These are phyloP conservation scores for Otus sunia DNA, from an alignment of 2,113 vertebrate genomes.

Conservation along the genomic window DNA sequence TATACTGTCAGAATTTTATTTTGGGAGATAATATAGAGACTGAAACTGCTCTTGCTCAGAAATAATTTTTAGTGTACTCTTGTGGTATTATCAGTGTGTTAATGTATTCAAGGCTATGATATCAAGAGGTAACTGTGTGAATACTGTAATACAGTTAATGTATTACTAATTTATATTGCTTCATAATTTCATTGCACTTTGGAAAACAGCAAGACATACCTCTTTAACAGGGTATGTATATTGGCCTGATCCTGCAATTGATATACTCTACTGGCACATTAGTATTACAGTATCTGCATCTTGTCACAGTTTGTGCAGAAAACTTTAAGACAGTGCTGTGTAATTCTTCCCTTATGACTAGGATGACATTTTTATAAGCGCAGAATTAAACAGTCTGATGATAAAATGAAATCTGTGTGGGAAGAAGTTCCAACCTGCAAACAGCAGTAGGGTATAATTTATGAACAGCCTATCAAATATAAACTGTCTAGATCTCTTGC, in stretches of 20 bases:
- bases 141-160: neutral
- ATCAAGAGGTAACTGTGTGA: neutral
- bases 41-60: neutral
- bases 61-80: neutral
- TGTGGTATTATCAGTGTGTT: neutral
- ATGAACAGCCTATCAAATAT: conserved; percentile 30
- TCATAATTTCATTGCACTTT: neutral
- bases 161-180: conserved; percentile 16
- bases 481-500: conserved; percentile 29
- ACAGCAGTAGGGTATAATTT: conserved; percentile 56
- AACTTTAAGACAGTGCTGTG: conserved; percentile 15
- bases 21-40: neutral
- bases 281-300: neutral
- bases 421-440: conserved; percentile 60
- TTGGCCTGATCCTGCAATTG: neutral
- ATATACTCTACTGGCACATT: neutral
- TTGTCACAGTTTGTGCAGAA: conserved; percentile 20
- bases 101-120: neutral
- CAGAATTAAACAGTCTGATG: conserved; percentile 64
- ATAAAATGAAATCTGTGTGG: conserved; percentile 64
- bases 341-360: conserved; percentile 54
- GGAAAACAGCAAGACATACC: neutral
- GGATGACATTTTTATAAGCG: conserved; percentile 58
- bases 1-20: neutral
- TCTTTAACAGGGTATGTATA: neutral